Conservation (phyloP, 2,113 vertebrate genomes). For the Rhineura floridana region DNA sequence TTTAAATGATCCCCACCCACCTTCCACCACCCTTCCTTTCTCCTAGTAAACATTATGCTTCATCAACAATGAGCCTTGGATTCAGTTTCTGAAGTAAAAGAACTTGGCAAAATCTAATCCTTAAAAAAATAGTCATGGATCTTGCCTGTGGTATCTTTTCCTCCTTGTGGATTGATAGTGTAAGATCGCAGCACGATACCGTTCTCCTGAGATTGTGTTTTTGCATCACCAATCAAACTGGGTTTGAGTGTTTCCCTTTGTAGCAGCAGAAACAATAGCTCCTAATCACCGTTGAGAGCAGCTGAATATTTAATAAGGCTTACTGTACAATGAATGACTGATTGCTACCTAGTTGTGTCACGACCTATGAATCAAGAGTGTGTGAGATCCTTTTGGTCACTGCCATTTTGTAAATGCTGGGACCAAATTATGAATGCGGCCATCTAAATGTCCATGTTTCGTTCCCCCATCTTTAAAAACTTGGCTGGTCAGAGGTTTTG, state of each 20-base stretch:
- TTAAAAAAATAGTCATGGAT: conserved; percentile 15
- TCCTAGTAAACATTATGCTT: conserved; percentile 8
- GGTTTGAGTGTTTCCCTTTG: conserved; percentile 42
- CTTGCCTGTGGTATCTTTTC: neutral
- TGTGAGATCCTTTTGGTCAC: neutral
- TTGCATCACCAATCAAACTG: conserved; percentile 40
- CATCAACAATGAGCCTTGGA: neutral
- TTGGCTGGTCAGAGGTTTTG: neutral
- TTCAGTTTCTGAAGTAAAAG: neutral
- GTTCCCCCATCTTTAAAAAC: neutral
- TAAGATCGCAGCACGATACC: conserved; percentile 13
- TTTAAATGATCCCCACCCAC: conserved; percentile 5
- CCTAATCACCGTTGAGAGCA: conserved; percentile 3
- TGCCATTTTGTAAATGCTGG: neutral
- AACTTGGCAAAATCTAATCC: neutral
- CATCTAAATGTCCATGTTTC: neutral
- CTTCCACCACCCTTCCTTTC: neutral
- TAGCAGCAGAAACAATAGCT: conserved; percentile 4
- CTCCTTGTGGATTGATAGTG: neutral
- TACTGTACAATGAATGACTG: neutral
- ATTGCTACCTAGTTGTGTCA: neutral
- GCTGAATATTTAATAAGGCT: conserved; percentile 33
- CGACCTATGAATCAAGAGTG: neutral
- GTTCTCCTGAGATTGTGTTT: conserved; percentile 16
- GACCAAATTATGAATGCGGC: neutral